Conservation (phyloP, 2,888 invertebrate genomes). For the Clivina fossor region DNA sequence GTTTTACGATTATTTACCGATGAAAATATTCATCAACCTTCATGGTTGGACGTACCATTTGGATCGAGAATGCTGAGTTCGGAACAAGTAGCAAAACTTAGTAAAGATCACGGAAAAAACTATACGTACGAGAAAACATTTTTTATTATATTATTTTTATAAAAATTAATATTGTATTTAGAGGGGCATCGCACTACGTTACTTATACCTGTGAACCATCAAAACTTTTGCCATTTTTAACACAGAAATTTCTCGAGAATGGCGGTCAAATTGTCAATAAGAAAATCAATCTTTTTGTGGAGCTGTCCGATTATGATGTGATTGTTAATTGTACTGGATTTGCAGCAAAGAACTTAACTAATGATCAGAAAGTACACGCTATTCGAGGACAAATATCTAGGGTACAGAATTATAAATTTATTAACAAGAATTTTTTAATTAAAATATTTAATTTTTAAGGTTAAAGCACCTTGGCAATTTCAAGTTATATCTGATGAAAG, state of each 20-base stretch:
- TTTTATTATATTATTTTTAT: slow-evolving; percentile 14
- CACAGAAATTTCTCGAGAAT: slow-evolving; percentile 59
- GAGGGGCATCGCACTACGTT: slow-evolving; percentile 65
- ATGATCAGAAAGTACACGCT: slow-evolving; percentile 64
- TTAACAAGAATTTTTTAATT: not conserved
- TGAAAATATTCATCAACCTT: slow-evolving; percentile 45
- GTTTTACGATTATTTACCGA: slow-evolving; percentile 50
- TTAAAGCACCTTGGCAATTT: slow-evolving; percentile 69
- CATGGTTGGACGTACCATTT: slow-evolving; percentile 54
- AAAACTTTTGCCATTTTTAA: slow-evolving; percentile 67
- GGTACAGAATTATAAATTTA: slow-evolving; percentile 29
- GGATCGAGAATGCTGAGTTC: slow-evolving; percentile 50
- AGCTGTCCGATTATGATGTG: slow-evolving; percentile 59
- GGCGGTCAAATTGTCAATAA: slow-evolving; percentile 60
- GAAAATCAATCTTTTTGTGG: slow-evolving; percentile 58
- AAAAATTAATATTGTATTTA: slow-evolving; percentile 50
- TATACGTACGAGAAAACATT: slow-evolving; percentile 49
- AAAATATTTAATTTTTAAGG: slow-evolving; percentile 50
- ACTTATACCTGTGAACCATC: slow-evolving; percentile 69
- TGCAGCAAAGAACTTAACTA: slow-evolving; percentile 62
- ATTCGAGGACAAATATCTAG: slow-evolving; percentile 75
- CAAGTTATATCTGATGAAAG: slow-evolving; percentile 61
- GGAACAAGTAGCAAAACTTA: slow-evolving; percentile 49
- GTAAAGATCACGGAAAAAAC: slow-evolving; percentile 47
- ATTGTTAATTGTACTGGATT: slow-evolving; percentile 82